phyloP scores from a whole-genome alignment of 2,113 vertebrate species.

The Oxygymnocypris stewartii region DNA sequence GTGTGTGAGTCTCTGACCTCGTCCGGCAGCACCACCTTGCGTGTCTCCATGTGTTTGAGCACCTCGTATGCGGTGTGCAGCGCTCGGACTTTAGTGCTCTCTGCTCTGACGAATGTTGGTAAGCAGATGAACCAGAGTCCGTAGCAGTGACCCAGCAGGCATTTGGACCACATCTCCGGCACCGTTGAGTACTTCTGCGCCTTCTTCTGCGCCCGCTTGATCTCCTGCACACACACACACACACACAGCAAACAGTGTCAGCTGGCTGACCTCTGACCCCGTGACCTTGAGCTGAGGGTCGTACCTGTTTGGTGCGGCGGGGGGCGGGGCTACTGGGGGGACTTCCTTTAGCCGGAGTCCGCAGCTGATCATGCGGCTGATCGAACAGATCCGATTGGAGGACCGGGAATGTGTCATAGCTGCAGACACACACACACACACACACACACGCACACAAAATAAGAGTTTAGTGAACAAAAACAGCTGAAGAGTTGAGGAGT shows the following conservation, averaged over 20 bases:
- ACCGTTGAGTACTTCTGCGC: slow-evolving; percentile 85
- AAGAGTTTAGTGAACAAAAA: not conserved
- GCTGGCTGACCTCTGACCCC: not conserved
- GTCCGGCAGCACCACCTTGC: slow-evolving; percentile 89
- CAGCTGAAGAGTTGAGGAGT: not conserved
- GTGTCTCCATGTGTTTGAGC: slow-evolving; percentile 90
- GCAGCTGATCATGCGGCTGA: slow-evolving; percentile 80
- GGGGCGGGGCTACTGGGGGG: slow-evolving; percentile 92
- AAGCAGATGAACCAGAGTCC: slow-evolving; percentile 95
- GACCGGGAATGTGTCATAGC: slow-evolving; percentile 87
- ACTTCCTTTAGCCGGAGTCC: slow-evolving; percentile 80
- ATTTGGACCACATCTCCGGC: slow-evolving; percentile 92
- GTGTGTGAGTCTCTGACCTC: slow-evolving; percentile 75
- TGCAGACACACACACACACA: slow-evolving; percentile 56
- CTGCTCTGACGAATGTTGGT: slow-evolving; percentile 84
- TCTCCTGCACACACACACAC: slow-evolving; percentile 77
- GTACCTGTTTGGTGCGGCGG: slow-evolving; percentile 91
- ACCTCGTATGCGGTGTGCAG: slow-evolving; percentile 88
- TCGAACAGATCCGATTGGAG: slow-evolving; percentile 84
- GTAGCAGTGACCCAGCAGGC: slow-evolving; percentile 91
- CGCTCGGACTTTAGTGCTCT: slow-evolving; percentile 80
- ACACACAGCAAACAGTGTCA: not conserved
- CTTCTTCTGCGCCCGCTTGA: slow-evolving; percentile 87
- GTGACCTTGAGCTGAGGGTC: not conserved
- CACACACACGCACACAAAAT: not conserved